A percentile compares a stretch with the other conserved stretches of the same genome.
These are phyloP conservation scores for Melipona bicolor DNA, from an alignment of 2,888 invertebrate genomes.

Conservation along the genomic window DNA sequence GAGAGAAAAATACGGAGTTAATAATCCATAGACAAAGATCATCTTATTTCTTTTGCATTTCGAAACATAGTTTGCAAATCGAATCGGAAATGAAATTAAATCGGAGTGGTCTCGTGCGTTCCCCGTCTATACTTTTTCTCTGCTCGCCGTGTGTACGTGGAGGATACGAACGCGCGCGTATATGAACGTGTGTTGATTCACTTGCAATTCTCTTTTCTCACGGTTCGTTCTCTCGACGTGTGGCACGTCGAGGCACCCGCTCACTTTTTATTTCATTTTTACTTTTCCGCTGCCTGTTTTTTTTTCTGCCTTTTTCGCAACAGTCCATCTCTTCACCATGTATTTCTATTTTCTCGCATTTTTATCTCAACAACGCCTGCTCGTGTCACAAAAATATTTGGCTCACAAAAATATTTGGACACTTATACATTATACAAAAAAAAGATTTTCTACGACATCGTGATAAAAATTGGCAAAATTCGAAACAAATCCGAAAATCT, in stretches of 20 bases:
- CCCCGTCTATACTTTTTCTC: not conserved
- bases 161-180: too few species aligned
- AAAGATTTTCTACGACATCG: too few species aligned
- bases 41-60: not conserved
- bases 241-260: slow-evolving; percentile 12
- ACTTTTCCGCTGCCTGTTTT: slow-evolving; percentile 20
- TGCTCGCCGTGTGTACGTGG: not conserved
- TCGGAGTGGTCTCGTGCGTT: slow-evolving; percentile 6
- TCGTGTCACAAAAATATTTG: too few species aligned
- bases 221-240: not conserved
- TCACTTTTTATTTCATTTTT: slow-evolving; percentile 8
- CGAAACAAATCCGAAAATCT: too few species aligned
- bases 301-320: slow-evolving; percentile 16
- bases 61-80: not conserved
- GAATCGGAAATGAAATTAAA: slow-evolving; percentile 20
- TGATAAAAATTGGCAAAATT: too few species aligned
- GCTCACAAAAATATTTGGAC: not conserved
- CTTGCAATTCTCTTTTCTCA: slow-evolving; percentile 31
- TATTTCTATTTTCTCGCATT: slow-evolving; percentile 18
- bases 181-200: not conserved
- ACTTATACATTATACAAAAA: not conserved
- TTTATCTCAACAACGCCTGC: not conserved
- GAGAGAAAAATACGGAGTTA: not conserved
- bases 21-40: not conserved
- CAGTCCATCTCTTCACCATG: slow-evolving; percentile 14